Conservation (phyloP, 92 coral and sea anemone species). For the Heteractis magnifica region DNA sequence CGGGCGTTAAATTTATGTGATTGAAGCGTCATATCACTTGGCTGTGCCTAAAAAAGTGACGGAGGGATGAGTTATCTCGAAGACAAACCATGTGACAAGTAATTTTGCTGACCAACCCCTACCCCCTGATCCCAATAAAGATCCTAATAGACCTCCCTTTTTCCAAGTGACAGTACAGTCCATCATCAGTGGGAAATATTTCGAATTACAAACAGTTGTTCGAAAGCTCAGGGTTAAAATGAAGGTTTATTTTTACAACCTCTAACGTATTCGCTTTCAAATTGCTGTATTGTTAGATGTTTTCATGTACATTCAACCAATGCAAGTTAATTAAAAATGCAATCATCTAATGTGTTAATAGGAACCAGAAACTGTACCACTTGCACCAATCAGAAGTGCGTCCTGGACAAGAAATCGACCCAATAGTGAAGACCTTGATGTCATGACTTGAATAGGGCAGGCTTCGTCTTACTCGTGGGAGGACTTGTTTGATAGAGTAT, state of each 20-base stretch:
- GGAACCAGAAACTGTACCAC: slow-evolving; percentile 39
- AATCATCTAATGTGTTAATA: slow-evolving; percentile 11
- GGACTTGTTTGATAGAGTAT: neutral
- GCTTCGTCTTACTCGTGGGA: neutral
- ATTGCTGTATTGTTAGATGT: neutral
- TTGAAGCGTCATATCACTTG: too few species aligned
- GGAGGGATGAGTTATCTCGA: too few species aligned
- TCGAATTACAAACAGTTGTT: too few species aligned
- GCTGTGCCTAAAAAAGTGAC: too few species aligned
- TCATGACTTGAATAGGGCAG: slow-evolving; percentile 58
- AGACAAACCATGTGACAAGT: neutral
- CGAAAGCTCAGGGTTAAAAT: too few species aligned
- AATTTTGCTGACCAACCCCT: too few species aligned
- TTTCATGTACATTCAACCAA: too few species aligned
- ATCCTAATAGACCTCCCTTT: too few species aligned
- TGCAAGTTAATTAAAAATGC: neutral
- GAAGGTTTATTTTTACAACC: neutral
- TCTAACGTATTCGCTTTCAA: neutral
- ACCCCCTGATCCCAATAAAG: too few species aligned
- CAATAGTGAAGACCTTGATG: slow-evolving; percentile 83
- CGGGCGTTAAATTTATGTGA: too few species aligned
- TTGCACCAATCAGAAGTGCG: slow-evolving; percentile 60
- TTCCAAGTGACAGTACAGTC: too few species aligned
- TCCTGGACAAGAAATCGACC: slow-evolving; percentile 82
- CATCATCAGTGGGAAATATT: too few species aligned